Evolutionary conservation across 2,797 vertebrate genomes (phyloP), one percentile per base, ranked within the genome.

Genomic region (Amphiprion clarkii): DNA sequence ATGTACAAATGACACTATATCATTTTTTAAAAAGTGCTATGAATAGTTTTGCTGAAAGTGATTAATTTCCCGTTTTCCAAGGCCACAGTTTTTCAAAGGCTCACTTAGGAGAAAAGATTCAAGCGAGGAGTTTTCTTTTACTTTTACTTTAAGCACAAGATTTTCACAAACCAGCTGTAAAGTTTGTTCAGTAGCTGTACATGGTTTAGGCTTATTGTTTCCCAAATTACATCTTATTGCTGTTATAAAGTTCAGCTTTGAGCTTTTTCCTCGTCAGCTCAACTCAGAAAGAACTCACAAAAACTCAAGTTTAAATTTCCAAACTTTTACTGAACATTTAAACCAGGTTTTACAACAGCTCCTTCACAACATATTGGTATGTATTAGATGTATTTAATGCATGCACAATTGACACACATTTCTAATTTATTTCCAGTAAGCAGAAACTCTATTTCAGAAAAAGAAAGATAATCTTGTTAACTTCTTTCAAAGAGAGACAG

Each of bases 101-200:
- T 73, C 12, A 17, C 58, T 16, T 5, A 17, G 14, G 3, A 44
- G 14, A 68, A 74, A 21, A 56, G 36, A 39, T 44, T 17, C 2
- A 72, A 63, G 31, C 52, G 42, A 40, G 71, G 48, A 40, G 11
- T 1, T 70, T 78, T 81, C 39, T 71, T 64, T 64, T 42, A 17
- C n/a, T 78, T 44, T 64, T 4, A 48, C 42, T 58, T 51, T 66
- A 75, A 82, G 12, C 48, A 63, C 3, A 56, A 5, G 51, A 60
- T 82, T 86, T 71, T 23, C 57, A 67, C 51, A 76, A 71, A 72
- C 9, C 63, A 39, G 40, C 36, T 62, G 58, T 42, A 54, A 76
- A 52, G 46, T 82, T 80, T 79, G 42, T 61, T 66, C 62, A 53
- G 46, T 44, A 73, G 67, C 74, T 74, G n/a, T 68, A 70, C 83